Conservation (phyloP, 2,888 invertebrate species). For the Elegia similella region DNA sequence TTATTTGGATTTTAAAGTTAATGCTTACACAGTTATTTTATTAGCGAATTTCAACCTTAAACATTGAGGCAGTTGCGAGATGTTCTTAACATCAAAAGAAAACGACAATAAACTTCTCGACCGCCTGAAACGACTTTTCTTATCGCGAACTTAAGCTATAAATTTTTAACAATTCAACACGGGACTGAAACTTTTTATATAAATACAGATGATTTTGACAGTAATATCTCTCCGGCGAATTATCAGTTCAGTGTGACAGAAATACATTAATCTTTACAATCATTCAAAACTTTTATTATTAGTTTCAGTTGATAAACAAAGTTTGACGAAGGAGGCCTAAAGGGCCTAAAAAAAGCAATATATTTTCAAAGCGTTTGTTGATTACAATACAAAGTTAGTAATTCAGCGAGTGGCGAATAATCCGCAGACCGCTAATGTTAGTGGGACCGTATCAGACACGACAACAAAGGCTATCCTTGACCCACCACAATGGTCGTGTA, state of each 20-base stretch:
- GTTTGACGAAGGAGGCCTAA: too few relatives aligned
- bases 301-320: too few relatives aligned
- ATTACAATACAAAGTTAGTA: neutral
- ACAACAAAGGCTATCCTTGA: slow-evolving; percentile 70
- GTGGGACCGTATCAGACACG: slow-evolving; percentile 33
- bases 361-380: too few relatives aligned
- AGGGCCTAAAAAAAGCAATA: too few relatives aligned
- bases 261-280: too few relatives aligned
- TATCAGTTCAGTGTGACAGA: too few relatives aligned
- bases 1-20: too few relatives aligned
- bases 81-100: neutral
- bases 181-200: neutral
- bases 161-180: slow-evolving; percentile 5
- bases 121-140: neutral
- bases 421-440: slow-evolving; percentile 37
- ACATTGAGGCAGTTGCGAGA: neutral
- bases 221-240: too few relatives aligned
- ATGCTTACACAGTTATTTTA: too few relatives aligned
- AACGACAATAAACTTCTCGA: neutral
- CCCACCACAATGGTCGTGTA: slow-evolving; percentile 45
- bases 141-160: slow-evolving; percentile 9
- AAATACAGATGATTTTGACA: neutral
- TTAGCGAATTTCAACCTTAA: too few relatives aligned
- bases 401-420: slow-evolving; percentile 13
- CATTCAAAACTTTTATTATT: too few relatives aligned